Conservation (phyloP, 2,113 vertebrate genomes). For the Cacatua alba region DNA sequence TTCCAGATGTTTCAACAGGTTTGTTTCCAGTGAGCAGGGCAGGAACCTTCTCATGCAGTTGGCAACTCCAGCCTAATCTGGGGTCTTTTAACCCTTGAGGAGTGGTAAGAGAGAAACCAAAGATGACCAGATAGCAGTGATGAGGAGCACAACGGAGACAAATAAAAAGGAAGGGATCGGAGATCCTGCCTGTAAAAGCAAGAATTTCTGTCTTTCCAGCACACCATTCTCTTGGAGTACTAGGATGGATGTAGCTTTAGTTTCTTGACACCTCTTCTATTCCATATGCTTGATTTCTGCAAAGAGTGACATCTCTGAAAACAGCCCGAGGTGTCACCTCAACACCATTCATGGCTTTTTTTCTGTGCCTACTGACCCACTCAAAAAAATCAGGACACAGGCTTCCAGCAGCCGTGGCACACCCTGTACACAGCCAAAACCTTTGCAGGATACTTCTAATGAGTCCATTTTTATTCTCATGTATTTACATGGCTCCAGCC, state of each 20-base stretch:
- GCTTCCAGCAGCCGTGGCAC: neutral
- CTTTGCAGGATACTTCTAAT: neutral
- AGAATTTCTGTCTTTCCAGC: neutral
- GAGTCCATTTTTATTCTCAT: accelerated
- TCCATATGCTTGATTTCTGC: neutral
- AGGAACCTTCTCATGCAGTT: neutral
- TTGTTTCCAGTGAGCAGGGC: accelerated
- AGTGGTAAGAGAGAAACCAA: neutral
- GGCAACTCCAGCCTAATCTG: neutral
- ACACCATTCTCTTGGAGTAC: neutral
- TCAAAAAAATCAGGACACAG: neutral
- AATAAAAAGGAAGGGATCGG: neutral
- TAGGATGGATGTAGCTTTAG: neutral
- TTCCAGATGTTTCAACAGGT: neutral
- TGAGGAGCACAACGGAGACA: neutral
- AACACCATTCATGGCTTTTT: neutral
- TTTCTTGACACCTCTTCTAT: neutral
- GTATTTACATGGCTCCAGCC: neutral
- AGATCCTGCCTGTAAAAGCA: neutral
- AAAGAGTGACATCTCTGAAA: neutral
- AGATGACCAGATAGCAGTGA: neutral
- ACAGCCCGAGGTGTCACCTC: neutral
- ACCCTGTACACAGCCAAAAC: neutral
- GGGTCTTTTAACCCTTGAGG: neutral
- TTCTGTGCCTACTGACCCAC: neutral